phyloP scores from a whole-genome alignment of 2,888 invertebrate genomes.

The Uloborus plumipes region DNA sequence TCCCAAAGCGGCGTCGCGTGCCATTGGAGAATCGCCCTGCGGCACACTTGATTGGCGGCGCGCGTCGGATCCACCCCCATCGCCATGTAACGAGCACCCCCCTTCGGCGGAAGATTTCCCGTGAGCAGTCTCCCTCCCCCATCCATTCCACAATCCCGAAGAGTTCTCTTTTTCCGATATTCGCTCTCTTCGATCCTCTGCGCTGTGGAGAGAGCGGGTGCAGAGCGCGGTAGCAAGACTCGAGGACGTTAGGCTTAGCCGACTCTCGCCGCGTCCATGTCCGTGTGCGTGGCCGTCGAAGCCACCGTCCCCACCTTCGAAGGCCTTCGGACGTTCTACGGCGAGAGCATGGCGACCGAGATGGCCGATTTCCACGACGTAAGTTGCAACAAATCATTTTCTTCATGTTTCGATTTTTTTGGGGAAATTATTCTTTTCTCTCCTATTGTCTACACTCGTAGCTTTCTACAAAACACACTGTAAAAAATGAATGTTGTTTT shows the following conservation, averaged over 20 bases:
- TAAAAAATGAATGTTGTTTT: no score
- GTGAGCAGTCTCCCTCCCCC: conserved; percentile 6
- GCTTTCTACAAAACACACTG: no score
- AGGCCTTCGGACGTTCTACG: conserved; percentile 57
- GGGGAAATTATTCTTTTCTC: no score
- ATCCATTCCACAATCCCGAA: conserved; percentile 8
- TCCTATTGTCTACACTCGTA: no score
- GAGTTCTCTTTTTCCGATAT: conserved; percentile 25
- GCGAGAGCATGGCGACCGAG: conserved; percentile 62
- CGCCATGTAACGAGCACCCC: conserved; percentile 45
- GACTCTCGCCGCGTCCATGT: conserved; percentile 34
- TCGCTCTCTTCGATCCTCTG: conserved; percentile 12
- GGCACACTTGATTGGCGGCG: conserved; percentile 64
- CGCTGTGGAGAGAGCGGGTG: neutral
- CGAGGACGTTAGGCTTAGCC: conserved; percentile 52
- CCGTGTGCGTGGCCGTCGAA: conserved; percentile 56
- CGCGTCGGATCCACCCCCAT: conserved; percentile 43
- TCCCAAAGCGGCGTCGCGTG: conserved; percentile 47
- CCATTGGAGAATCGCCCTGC: conserved; percentile 62
- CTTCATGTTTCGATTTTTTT: no score
- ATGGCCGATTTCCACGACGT: conserved; percentile 65
- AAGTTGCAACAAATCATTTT: conserved; percentile 8
- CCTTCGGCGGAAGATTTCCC: neutral
- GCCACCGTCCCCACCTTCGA: conserved; percentile 46
- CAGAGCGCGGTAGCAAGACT: conserved; percentile 5